Conservation (phyloP, 2,888 invertebrate genomes). For the Lagria hirta region DNA sequence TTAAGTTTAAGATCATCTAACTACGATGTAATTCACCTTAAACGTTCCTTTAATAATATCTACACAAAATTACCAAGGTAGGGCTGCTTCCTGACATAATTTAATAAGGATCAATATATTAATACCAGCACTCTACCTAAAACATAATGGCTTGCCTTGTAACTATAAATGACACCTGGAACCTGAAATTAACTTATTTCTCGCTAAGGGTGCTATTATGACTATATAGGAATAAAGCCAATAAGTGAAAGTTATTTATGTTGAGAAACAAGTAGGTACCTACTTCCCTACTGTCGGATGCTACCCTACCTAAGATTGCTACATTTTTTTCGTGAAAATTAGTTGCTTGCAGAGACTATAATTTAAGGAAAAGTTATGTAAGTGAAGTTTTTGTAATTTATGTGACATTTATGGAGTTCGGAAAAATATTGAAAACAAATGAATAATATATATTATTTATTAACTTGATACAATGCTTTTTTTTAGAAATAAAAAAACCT, state of each 20-base stretch:
- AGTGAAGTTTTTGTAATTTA: too few relatives aligned
- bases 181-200: slow-evolving; percentile 32
- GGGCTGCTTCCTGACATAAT: slow-evolving; percentile 27
- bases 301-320: too few relatives aligned
- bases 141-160: slow-evolving; percentile 27
- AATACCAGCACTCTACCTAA: slow-evolving; percentile 29
- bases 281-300: too few relatives aligned
- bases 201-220: slow-evolving; percentile 27
- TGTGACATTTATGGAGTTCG: too few relatives aligned
- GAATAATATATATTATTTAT: too few relatives aligned
- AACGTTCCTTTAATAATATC: slow-evolving; percentile 6
- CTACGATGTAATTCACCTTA: slow-evolving; percentile 5
- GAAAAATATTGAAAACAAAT: too few relatives aligned
- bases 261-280: slow-evolving; percentile 10
- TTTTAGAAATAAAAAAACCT: too few relatives aligned
- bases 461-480: too few relatives aligned
- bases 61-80: slow-evolving; percentile 21
- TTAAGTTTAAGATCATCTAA: too few relatives aligned
- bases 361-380: too few relatives aligned
- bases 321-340: too few relatives aligned
- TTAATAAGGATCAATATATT: slow-evolving; percentile 36
- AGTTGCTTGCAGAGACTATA: too few relatives aligned
- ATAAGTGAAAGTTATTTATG: slow-evolving; percentile 32
- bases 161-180: slow-evolving; percentile 33
- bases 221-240: slow-evolving; percentile 21